A percentile compares a stretch with the other conserved stretches of the same genome.
Evolutionary conservation across 2,113 vertebrate genomes (phyloP).

Genomic region (Vombatus ursinus): DNA sequence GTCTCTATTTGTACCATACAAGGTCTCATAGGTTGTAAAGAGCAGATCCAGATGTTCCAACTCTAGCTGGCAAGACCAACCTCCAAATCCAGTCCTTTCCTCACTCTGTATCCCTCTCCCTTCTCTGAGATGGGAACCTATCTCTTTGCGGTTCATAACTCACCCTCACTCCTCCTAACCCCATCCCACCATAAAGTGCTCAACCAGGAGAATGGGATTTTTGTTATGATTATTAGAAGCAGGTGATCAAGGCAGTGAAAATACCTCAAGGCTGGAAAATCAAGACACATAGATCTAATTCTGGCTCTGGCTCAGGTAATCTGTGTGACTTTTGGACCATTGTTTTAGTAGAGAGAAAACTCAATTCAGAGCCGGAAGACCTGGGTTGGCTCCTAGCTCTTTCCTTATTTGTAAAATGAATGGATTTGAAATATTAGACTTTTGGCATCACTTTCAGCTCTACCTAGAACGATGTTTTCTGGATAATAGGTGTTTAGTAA

Average conservation of each 20-base stretch:
- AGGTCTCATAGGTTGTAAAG: not conserved
- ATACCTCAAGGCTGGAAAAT: not conserved
- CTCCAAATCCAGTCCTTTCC: not conserved
- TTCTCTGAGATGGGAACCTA: not conserved
- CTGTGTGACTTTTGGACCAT: not conserved
- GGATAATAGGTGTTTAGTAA: not conserved
- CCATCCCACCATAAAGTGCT: not conserved
- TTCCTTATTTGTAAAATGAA: not conserved
- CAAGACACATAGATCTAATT: not conserved
- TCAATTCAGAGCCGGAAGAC: not conserved
- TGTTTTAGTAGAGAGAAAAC: not conserved
- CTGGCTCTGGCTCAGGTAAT: not conserved
- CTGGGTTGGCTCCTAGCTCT: not conserved
- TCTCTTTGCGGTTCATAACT: not conserved
- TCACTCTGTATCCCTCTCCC: not conserved
- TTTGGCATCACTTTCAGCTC: not conserved
- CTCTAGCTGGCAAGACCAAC: not conserved
- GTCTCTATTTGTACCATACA: not conserved
- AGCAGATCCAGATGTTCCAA: not conserved
- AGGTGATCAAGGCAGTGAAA: not conserved
- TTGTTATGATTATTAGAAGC: not conserved
- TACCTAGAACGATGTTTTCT: not conserved
- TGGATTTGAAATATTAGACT: not conserved
- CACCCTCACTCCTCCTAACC: not conserved
- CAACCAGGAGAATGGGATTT: not conserved